A percentile compares a stretch with the other conserved stretches of the same genome.
phyloP scores from a whole-genome alignment of 2,797 vertebrate species.

The Lagorchestes hirsutus region DNA sequence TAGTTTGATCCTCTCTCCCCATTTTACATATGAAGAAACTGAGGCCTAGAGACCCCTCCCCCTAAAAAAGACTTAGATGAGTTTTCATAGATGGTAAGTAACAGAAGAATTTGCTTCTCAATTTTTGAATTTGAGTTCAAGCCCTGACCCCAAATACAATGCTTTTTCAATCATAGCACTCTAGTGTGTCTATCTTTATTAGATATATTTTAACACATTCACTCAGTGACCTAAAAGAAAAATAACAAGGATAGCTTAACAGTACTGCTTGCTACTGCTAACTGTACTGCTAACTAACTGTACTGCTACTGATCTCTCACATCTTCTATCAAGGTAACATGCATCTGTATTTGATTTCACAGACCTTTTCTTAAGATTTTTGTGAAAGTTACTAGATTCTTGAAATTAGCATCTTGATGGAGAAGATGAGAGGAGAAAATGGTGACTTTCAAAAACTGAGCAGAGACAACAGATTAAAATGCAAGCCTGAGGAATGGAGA shows the following conservation, averaged over 20 bases:
- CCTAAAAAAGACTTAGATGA: background rate
- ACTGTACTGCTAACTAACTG: too few species aligned
- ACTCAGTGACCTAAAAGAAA: background rate
- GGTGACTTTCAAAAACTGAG: background rate
- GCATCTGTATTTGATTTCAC: background rate
- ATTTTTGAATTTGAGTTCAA: background rate
- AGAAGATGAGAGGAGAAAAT: constrained; percentile 5
- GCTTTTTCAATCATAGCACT: background rate
- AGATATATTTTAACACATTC: background rate
- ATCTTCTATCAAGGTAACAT: background rate
- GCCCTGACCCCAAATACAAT: background rate
- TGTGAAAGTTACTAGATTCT: constrained; percentile 32
- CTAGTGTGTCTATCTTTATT: background rate
- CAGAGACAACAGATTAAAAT: constrained; percentile 17
- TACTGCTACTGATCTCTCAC: too few species aligned
- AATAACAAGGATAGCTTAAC: background rate
- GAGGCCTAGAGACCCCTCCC: background rate
- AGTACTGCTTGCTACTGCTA: background rate
- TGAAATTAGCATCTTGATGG: constrained; percentile 31
- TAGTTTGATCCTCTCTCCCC: background rate
- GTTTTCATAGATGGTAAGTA: background rate
- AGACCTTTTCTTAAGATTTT: constrained; percentile 23
- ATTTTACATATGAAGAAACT: background rate
- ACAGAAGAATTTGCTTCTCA: background rate
- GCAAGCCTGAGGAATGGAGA: background rate